Evolutionary conservation across 2,888 invertebrate species (phyloP).

Genomic region (Agrilus mali): DNA sequence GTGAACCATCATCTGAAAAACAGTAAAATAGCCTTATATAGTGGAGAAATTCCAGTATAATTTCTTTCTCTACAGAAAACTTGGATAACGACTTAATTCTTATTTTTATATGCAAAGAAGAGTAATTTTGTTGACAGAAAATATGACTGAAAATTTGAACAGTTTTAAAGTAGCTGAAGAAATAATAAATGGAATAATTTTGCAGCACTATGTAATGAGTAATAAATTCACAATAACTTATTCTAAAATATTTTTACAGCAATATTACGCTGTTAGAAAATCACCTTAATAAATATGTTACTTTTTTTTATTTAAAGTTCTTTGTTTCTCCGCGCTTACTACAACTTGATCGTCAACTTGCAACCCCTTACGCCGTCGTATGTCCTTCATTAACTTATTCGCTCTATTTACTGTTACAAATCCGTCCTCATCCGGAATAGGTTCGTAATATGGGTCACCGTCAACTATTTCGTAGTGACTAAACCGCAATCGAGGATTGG

Average conservation of each 20-base stretch:
- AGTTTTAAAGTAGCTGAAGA: no score
- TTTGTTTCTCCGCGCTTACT: constrained; percentile 6
- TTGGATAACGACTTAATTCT: no score
- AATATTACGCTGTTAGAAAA: background rate
- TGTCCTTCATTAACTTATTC: constrained; percentile 2
- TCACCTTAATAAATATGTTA: background rate
- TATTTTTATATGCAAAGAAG: background rate
- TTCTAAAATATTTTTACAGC: background rate
- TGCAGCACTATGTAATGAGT: no score
- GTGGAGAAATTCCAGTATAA: no score
- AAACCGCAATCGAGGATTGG: constrained; percentile 89
- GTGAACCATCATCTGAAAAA: constrained; percentile 30
- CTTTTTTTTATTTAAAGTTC: constrained; percentile 4
- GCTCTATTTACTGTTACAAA: constrained; percentile 1
- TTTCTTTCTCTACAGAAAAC: no score
- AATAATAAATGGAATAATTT: no score
- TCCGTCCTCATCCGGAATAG: constrained; percentile 1
- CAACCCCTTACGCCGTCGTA: constrained; percentile 6
- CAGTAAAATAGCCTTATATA: background rate
- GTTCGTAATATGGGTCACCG: no score
- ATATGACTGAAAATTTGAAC: background rate
- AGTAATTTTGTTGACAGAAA: background rate
- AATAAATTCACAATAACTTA: no score
- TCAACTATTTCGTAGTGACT: constrained; percentile 88
- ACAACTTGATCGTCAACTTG: constrained; percentile 3